Percentiles rank a stretch among this genome's conserved stretches.
These are phyloP conservation scores for Eleutherodactylus coqui DNA, from an alignment of 2,797 vertebrate genomes.

Conservation along the genomic window DNA sequence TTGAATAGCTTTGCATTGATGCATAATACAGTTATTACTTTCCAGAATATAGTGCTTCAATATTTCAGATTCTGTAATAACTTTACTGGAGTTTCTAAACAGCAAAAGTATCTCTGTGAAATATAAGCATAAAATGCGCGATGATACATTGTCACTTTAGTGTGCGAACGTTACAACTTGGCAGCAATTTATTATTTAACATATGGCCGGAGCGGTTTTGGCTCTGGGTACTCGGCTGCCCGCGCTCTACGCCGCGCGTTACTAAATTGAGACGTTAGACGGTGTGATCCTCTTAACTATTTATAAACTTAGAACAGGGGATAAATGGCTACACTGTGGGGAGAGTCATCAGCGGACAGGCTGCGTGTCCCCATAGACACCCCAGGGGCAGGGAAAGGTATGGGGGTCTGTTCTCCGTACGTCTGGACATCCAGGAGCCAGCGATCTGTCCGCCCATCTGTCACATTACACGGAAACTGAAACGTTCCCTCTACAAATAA, in stretches of 20 bases:
- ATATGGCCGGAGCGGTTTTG: conserved; percentile 51
- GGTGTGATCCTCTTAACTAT: conserved; percentile 50
- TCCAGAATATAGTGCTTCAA: conserved; percentile 56
- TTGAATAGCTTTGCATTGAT: conserved; percentile 61
- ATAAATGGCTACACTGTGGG: neutral
- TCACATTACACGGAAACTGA: neutral
- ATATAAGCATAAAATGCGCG: conserved; percentile 56
- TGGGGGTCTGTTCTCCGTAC: neutral
- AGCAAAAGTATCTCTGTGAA: conserved; percentile 51
- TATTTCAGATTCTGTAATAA: conserved; percentile 61
- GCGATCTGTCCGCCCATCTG: conserved; percentile 47
- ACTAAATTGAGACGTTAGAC: conserved; percentile 59
- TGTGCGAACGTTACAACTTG: conserved; percentile 44
- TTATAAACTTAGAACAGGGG: conserved; percentile 1
- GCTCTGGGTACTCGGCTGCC: conserved; percentile 9
- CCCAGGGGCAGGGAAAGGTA: neutral
- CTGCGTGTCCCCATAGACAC: neutral
- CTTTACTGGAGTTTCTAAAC: conserved; percentile 53
- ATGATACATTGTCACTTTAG: conserved; percentile 61
- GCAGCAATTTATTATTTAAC: conserved; percentile 58
- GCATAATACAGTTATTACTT: conserved; percentile 62
- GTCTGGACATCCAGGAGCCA: neutral
- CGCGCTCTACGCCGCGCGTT: conserved; percentile 29
- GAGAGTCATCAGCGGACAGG: neutral
- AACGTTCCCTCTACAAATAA: neutral